These are phyloP conservation scores for Choreutis nemorana DNA, from an alignment of 2,888 invertebrate genomes.

Conservation along the genomic window DNA sequence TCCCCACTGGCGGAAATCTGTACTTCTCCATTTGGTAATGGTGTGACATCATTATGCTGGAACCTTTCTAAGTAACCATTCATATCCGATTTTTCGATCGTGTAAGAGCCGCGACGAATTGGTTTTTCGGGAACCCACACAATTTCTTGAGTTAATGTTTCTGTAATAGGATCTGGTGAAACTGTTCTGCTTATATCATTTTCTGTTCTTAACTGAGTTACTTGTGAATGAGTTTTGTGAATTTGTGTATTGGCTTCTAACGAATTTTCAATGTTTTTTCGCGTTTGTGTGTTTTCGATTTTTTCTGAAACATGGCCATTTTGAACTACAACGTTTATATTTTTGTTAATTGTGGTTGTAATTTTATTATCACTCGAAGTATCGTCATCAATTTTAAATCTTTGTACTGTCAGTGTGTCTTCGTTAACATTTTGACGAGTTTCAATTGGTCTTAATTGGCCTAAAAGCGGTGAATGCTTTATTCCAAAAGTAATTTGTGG, in stretches of 20 bases:
- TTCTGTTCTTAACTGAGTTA: constrained; percentile 43
- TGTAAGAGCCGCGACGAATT: constrained; percentile 50
- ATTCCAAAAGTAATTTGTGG: constrained; percentile 79
- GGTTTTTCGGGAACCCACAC: constrained; percentile 50
- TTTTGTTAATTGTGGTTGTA: too few species aligned
- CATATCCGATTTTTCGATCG: constrained; percentile 43
- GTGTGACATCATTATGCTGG: constrained; percentile 39
- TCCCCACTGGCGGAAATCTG: constrained; percentile 36
- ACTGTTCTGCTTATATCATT: constrained; percentile 39
- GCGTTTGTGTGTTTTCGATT: constrained; percentile 11
- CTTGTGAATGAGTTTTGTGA: constrained; percentile 25
- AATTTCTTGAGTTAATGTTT: constrained; percentile 44
- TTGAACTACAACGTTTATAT: neutral
- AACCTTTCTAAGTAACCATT: constrained; percentile 37
- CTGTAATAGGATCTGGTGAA: constrained; percentile 46
- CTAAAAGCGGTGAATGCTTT: constrained; percentile 82
- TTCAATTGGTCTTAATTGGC: constrained; percentile 48
- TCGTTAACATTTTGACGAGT: constrained; percentile 15
- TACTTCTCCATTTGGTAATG: constrained; percentile 39
- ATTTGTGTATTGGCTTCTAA: constrained; percentile 16
- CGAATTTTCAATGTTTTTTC: constrained; percentile 5
- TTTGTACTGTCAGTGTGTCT: constrained; percentile 10
- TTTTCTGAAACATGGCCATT: constrained; percentile 6
- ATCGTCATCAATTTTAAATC: neutral
- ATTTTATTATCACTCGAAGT: too few species aligned